Base-by-base conservation (phyloP, 2,888 invertebrate species). In the Uloborus plumipes region DNA sequence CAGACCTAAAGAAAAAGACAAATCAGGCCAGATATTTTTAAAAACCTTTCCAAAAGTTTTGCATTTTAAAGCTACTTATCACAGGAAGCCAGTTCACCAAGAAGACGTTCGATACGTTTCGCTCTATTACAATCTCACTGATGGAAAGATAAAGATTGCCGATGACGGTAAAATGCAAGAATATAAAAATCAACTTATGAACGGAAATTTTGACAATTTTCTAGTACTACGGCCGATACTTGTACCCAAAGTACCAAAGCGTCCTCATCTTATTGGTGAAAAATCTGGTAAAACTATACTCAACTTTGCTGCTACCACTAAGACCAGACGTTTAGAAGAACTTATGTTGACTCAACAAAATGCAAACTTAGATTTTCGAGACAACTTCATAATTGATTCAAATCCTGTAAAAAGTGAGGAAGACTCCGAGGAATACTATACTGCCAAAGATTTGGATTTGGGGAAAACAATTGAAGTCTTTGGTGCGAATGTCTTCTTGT, bases 51-150 rank as follows among this genome's bases (percentile, higher is more conserved):
- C 74, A 6, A 59, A 58, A 3, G 13, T 2, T 3, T 55, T 74
- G 16, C 66, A 18, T 31, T 74, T 74, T 59, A 58, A 50, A 18
- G 58, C 22, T 13, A 66, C 66, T 50, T 74, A 74, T 50, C 47
- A 50, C 0, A 11, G 65, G 20, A 66, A n/a, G 2, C 58, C 65
- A 14, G 9, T 18, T 16, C 58, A 59, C 7, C 50, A 66, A 49
- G 66, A 74, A n/a, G 74, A 74, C 39, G 2, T 65, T 13, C n/a
- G 50, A 0, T 74, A 66, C 26, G 66, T 55, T 3, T 74, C 74
- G 0, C n/a, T 74, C 9, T 74, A 74, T 18, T 74, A 74, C 31
- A 39, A 59, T 13, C 22, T 74, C 9, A 31, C 51, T 47, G 65
- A 74, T 18, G 62, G 47, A 2, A 74, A 16, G 0, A 65, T 74